Conservation (phyloP, 2,113 vertebrate species). For the Lutjanus erythropterus region DNA sequence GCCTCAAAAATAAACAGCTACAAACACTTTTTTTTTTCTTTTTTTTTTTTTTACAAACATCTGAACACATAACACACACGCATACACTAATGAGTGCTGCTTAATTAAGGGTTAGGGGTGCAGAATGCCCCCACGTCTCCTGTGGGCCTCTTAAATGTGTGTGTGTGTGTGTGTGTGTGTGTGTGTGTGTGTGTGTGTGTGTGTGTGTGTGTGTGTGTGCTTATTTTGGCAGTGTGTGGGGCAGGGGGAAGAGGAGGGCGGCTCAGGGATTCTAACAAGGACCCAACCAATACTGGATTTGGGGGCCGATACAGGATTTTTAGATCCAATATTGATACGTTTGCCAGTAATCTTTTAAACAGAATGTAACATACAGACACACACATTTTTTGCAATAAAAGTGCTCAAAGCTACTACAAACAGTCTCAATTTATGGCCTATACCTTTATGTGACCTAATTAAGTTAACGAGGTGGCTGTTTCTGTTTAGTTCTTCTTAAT, state of each 20-base stretch:
- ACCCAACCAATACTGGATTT: no score
- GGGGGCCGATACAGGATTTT: no score
- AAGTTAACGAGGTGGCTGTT: no score
- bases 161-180: conserved; percentile 13
- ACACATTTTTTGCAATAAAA: no score
- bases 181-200: conserved; percentile 14
- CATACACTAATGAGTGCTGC: conserved; percentile 67
- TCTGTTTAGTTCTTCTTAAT: no score
- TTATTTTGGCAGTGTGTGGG: conserved; percentile 14
- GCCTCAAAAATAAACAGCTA: conserved; percentile 51
- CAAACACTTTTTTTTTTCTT: conserved; percentile 50
- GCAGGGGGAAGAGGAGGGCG: no score
- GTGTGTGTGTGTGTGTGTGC: conserved; percentile 10
- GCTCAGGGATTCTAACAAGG: not conserved
- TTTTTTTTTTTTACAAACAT: conserved; percentile 14
- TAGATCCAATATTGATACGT: no score
- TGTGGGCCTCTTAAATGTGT: conserved; percentile 34
- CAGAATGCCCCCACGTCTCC: conserved; percentile 39
- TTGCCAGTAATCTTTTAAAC: no score
- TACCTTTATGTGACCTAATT: no score
- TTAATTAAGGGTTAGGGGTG: conserved; percentile 57
- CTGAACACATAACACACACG: conserved; percentile 30
- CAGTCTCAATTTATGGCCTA: no score
- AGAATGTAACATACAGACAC: no score
- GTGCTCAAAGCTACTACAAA: no score